Evolutionary conservation across 2,113 vertebrate genomes (phyloP), one percentile per base, ranked within the genome.

Genomic region (Sylvia atricapilla): DNA sequence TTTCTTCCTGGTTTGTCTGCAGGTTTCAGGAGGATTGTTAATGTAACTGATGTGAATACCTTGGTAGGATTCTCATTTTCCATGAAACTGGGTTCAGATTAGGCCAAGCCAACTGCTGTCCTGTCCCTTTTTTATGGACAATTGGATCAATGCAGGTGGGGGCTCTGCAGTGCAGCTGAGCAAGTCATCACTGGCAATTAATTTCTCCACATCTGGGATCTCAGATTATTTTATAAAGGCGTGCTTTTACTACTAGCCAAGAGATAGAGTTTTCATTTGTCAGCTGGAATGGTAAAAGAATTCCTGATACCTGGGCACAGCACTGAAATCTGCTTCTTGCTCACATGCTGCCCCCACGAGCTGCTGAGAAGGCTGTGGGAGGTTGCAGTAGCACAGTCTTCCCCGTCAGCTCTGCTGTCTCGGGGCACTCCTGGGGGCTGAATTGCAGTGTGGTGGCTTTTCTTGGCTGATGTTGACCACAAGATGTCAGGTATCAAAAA

Each of bases 301-400:
- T 77, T 84, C 20, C 82, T 73, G 30, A 21, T 2, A 2, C 27
- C 19, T 5, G 4, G 27, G 10, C 24, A 11, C 37, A 60, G 46
- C 24, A 87, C 50, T 82, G 55, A 53, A 53, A 62, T 35, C n/a
- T 74, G 47, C 30, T 55, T 11, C 64, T 73, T 33, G 60, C 50
- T 31, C 17, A 3, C 0, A 0, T 15, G 46, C 37, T 24, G 13
- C 11, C 68, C 12, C 18, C 3, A 1, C 1, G 56, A 77, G 4
- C 14, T 27, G 8, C 56, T 53, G 60, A 33, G 33, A 39, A 49
- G 55, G 10, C 21, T 50, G 72, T 1, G 1, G 25, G 15, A 22
- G 14, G 3, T 1, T 83, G 74, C 10, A 18, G 52, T 1, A 43
- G 39, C 13, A 25, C 13, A 23, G 13, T 19, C 33, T 55, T 46